Evolutionary conservation across 2,888 invertebrate genomes (phyloP).

Genomic region (Epistrophe eligans): DNA sequence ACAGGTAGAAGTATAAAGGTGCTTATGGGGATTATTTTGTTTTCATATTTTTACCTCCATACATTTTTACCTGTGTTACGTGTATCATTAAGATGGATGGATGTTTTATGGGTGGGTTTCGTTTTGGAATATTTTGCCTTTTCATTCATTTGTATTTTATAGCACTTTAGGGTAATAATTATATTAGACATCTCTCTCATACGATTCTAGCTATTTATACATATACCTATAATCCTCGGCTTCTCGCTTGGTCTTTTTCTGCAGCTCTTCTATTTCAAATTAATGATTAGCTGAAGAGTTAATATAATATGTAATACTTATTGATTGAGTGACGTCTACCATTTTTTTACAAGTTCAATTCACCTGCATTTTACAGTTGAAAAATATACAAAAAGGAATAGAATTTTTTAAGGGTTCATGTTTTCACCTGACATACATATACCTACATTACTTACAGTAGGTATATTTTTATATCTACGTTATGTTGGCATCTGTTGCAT

Average conservation of each 20-base stretch:
- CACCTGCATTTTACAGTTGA: background rate
- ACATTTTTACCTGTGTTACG: constrained; percentile 1
- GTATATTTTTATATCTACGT: no score
- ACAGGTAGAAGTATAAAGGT: constrained; percentile 31
- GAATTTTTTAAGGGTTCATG: background rate
- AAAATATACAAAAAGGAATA: background rate
- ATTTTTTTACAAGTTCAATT: constrained; percentile 49
- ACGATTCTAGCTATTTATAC: background rate
- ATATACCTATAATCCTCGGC: constrained; percentile 37
- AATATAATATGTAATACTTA: background rate
- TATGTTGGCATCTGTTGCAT: background rate
- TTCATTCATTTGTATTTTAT: constrained; percentile 19
- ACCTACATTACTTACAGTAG: no score
- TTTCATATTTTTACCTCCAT: constrained; percentile 24
- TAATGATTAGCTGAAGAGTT: constrained; percentile 43
- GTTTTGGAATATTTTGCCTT: constrained; percentile 14
- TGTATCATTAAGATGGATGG: constrained; percentile 48
- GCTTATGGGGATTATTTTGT: constrained; percentile 8
- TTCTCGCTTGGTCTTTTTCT: constrained; percentile 29
- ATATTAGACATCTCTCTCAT: constrained; percentile 56
- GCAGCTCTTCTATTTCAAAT: constrained; percentile 43
- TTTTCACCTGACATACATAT: background rate
- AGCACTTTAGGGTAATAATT: constrained; percentile 9
- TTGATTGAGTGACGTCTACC: constrained; percentile 64
- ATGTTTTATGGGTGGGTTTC: constrained; percentile 43